These are phyloP conservation scores for Dendroctonus valens DNA, from an alignment of 1,140 invertebrate genomes.

Conservation along the genomic window DNA sequence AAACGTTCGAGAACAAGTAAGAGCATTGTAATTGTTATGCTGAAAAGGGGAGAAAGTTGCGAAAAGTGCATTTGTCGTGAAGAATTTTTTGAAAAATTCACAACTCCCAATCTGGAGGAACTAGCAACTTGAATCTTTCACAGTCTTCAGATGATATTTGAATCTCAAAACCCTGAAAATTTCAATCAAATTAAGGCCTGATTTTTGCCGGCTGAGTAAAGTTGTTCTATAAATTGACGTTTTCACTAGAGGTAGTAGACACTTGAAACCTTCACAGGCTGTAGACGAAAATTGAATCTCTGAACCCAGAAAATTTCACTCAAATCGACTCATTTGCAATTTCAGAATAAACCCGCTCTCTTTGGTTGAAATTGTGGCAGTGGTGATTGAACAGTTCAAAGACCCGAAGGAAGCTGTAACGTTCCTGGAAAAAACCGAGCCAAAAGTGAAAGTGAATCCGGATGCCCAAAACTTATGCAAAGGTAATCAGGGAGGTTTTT, in stretches of 20 bases:
- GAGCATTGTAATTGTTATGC: slow-evolving; percentile 37
- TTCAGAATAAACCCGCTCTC: slow-evolving; percentile 90
- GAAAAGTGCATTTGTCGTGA: slow-evolving; percentile 32
- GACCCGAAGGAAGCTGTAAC: slow-evolving; percentile 79
- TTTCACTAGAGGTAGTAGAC: too few species aligned
- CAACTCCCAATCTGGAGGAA: neutral
- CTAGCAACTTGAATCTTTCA: too few species aligned
- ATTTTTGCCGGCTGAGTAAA: too few species aligned
- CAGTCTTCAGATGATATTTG: too few species aligned
- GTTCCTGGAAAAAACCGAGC: slow-evolving; percentile 83
- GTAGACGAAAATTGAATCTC: too few species aligned
- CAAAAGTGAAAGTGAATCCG: slow-evolving; percentile 84
- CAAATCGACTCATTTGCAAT: slow-evolving; percentile 39
- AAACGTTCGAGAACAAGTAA: slow-evolving; percentile 95
- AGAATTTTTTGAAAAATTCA: slow-evolving; percentile 31
- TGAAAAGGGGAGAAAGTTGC: neutral
- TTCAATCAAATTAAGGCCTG: too few species aligned
- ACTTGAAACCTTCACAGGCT: slow-evolving; percentile 7
- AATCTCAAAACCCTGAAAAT: too few species aligned
- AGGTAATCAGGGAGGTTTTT: slow-evolving; percentile 30
- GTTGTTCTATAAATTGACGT: too few species aligned
- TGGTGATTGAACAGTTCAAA: slow-evolving; percentile 76
- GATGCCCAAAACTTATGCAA: slow-evolving; percentile 85
- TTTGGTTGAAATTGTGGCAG: slow-evolving; percentile 82
- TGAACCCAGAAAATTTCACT: too few species aligned